Conservation (phyloP, 2,797 vertebrate genomes). For the Esox lucius region DNA sequence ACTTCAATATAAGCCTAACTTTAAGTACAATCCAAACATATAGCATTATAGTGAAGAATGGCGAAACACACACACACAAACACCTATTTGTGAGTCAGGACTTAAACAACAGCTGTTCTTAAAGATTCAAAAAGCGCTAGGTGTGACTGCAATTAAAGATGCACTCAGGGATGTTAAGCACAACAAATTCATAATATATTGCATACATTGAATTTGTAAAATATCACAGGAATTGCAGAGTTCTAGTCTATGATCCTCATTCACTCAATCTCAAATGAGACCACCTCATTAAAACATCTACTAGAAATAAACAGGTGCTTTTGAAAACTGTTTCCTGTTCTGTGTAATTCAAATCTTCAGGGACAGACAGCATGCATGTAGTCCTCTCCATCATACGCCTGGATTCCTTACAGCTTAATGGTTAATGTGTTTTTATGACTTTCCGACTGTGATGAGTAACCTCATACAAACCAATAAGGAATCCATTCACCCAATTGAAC, state of each 20-base stretch:
- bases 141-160: not conserved
- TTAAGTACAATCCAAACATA: too few relatives aligned
- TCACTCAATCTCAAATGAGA: not conserved
- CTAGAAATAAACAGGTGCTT: not conserved
- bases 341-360: not conserved
- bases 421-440: constrained; percentile 22
- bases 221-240: not conserved
- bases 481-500: constrained; percentile 12
- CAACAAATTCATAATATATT: too few relatives aligned
- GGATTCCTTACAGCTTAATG: constrained; percentile 19
- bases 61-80: constrained; percentile 19
- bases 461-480: constrained; percentile 10
- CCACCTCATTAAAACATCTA: not conserved
- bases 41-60: too few relatives aligned
- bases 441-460: constrained; percentile 17
- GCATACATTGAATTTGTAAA: constrained; percentile 2
- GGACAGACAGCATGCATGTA: not conserved
- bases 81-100: not conserved
- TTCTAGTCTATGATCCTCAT: not conserved
- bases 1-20: too few relatives aligned
- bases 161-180: not conserved
- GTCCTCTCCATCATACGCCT: not conserved
- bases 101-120: not conserved
- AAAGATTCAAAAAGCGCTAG: not conserved
- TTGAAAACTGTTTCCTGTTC: not conserved